Evolutionary conservation across 1,140 invertebrate genomes (phyloP).

Genomic region (Philopotamus ludificatus): DNA sequence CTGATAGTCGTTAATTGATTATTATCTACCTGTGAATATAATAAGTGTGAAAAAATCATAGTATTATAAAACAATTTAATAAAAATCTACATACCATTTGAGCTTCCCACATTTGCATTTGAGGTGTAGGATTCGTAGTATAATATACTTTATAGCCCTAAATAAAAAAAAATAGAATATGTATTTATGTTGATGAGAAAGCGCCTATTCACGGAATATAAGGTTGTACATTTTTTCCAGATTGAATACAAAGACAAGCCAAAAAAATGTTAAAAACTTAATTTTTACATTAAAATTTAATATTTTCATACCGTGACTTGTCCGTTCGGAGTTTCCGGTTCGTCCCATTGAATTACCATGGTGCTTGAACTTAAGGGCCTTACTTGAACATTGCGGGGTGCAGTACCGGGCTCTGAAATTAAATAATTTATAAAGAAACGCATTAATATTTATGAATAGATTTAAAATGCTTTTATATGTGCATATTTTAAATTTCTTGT

Average conservation of each 20-base stretch:
- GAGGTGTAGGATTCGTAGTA: slow-evolving; percentile 82
- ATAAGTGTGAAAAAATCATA: neutral
- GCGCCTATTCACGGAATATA: no score
- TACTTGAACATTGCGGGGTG: slow-evolving; percentile 90
- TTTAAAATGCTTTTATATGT: no score
- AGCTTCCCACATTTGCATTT: slow-evolving; percentile 86
- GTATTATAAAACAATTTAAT: neutral
- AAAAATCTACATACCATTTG: slow-evolving; percentile 69
- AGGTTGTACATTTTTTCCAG: no score
- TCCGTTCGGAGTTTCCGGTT: slow-evolving; percentile 94
- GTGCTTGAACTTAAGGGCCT: slow-evolving; percentile 90
- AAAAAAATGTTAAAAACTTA: neutral
- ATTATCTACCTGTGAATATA: slow-evolving; percentile 64
- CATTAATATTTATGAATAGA: no score
- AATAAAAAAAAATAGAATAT: slow-evolving; percentile 46
- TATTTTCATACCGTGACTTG: slow-evolving; percentile 80
- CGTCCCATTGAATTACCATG: slow-evolving; percentile 95
- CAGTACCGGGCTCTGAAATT: slow-evolving; percentile 83
- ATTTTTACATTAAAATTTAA: no score
- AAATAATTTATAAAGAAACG: no score
- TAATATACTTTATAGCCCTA: slow-evolving; percentile 98
- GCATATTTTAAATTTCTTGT: neutral
- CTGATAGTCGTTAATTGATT: slow-evolving; percentile 91
- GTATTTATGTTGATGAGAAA: no score
- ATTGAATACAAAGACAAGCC: no score